Conservation (phyloP, 2,113 vertebrate species). For the Carlito syrichta region DNA sequence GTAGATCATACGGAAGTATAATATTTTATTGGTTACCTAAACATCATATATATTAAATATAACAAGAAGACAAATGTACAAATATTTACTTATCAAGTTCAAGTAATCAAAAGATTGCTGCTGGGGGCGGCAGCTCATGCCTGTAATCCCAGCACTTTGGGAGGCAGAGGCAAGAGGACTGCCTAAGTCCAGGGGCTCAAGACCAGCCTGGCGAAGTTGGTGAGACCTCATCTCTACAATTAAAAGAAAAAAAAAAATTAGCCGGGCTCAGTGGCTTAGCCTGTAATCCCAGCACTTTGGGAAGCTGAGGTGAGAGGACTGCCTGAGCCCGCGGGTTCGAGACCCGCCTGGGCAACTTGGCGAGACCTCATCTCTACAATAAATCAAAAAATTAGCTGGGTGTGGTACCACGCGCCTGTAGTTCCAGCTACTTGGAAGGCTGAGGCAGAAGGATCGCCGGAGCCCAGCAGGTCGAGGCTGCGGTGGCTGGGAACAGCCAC, state of each 20-base stretch:
- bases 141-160: not conserved
- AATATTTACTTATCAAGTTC: not conserved
- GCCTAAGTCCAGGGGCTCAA: not conserved
- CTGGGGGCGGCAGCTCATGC: not conserved
- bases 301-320: not conserved
- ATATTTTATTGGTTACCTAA: not conserved
- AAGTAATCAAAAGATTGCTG: conserved; percentile 1
- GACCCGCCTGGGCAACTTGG: not conserved
- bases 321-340: not conserved
- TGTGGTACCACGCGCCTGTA: too few species aligned
- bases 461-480: not conserved
- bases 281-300: not conserved
- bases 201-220: not conserved
- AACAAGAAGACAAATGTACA: conserved; percentile 29
- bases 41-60: not conserved
- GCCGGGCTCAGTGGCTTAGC: not conserved
- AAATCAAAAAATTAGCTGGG: too few species aligned
- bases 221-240: not conserved
- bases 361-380: too few species aligned
- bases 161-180: not conserved
- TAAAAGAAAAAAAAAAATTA: not conserved
- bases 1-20: not conserved
- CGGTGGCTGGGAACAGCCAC: not conserved
- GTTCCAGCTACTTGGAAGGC: not conserved
- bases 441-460: not conserved